Conservation (phyloP, 2,888 invertebrate species). For the Pyrgus malvae region DNA sequence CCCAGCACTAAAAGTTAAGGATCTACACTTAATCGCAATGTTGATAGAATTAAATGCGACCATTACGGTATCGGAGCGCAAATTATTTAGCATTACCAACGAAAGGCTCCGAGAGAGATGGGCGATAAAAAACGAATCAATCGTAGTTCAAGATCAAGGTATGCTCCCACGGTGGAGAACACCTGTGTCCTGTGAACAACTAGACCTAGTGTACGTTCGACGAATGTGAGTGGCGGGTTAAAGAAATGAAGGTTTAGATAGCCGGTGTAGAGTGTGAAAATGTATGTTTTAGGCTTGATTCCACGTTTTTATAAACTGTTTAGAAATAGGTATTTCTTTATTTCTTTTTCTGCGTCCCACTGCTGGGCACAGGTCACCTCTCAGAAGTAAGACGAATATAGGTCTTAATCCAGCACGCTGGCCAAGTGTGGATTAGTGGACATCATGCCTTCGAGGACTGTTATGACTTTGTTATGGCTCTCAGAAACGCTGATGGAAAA, state of each 20-base stretch:
- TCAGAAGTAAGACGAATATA: no score
- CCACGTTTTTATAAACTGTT: no score
- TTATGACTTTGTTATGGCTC: no score
- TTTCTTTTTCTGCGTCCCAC: no score
- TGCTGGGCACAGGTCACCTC: no score
- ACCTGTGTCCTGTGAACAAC: conserved; percentile 63
- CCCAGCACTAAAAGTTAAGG: not conserved
- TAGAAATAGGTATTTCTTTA: not conserved
- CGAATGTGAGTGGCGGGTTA: conserved; percentile 5
- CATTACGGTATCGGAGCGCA: conserved; percentile 19
- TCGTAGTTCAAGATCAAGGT: conserved; percentile 55
- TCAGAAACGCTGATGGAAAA: no score
- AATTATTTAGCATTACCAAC: conserved; percentile 32
- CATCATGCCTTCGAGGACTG: no score
- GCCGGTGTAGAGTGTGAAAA: no score
- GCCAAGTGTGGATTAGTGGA: no score
- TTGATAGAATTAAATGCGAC: conserved; percentile 8
- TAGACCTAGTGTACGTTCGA: conserved; percentile 35
- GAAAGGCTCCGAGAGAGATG: conserved; percentile 42
- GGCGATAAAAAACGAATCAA: conserved; percentile 44
- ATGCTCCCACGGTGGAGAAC: conserved; percentile 65
- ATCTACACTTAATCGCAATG: not conserved
- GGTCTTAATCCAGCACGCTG: no score
- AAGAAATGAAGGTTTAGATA: not conserved
- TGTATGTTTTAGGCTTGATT: no score